These are phyloP conservation scores for Sporophila hypoxantha DNA, from an alignment of 2,113 vertebrate species.

Conservation along the genomic window DNA sequence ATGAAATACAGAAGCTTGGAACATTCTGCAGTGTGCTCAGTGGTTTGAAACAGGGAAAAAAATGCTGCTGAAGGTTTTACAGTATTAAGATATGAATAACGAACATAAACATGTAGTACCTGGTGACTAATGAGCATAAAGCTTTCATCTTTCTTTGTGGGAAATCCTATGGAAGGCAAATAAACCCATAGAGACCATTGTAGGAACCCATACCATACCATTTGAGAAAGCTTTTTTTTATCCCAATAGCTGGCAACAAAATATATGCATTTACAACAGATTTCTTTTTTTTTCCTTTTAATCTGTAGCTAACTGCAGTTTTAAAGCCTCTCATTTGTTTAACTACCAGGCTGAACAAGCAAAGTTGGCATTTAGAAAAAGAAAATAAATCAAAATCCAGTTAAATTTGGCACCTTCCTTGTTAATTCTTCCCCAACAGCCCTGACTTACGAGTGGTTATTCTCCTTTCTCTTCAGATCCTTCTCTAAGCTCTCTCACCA, in stretches of 20 bases:
- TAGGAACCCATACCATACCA: neutral
- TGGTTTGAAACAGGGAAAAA: neutral
- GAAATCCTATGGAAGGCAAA: neutral
- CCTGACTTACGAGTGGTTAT: neutral
- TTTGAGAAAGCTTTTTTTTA: slow-evolving; percentile 6
- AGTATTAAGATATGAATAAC: neutral
- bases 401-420: neutral
- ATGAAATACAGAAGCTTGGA: neutral
- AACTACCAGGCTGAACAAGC: neutral
- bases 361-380: neutral
- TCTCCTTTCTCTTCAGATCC: neutral
- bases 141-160: neutral
- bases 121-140: neutral
- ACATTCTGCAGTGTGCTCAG: neutral
- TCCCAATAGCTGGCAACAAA: neutral
- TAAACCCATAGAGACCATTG: neutral
- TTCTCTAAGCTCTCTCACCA: slow-evolving; percentile 4
- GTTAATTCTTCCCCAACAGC: neutral
- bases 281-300: neutral
- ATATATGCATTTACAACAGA: neutral
- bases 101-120: neutral
- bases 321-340: neutral
- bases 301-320: neutral
- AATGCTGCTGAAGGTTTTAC: neutral
- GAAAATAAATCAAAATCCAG: neutral